Conservation (phyloP, 2,113 vertebrate species). For the Gnathonemus longibarbis region DNA sequence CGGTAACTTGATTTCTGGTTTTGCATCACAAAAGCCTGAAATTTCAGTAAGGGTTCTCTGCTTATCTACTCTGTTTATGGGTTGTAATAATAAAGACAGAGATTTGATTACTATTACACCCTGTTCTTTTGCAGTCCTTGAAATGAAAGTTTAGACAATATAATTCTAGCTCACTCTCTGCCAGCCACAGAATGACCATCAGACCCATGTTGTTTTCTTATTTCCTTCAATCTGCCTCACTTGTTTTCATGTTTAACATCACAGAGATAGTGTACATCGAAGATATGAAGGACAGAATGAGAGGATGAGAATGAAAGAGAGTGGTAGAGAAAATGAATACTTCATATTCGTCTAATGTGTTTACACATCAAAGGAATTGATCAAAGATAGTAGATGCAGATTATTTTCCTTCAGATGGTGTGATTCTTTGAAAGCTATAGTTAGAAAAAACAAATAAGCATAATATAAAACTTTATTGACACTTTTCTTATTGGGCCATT, state of each 20-base stretch:
- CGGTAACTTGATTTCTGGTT: not conserved
- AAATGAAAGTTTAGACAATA: not conserved
- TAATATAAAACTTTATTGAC: not conserved
- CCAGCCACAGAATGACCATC: not conserved
- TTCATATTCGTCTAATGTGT: not conserved
- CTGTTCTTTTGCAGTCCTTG: not conserved
- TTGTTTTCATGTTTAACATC: not conserved
- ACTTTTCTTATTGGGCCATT: not conserved
- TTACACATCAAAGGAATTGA: not conserved
- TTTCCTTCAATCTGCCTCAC: not conserved
- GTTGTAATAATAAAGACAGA: not conserved
- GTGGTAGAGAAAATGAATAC: not conserved
- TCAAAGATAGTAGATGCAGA: not conserved
- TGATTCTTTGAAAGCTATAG: not conserved
- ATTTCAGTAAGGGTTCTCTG: not conserved
- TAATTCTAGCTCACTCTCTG: not conserved
- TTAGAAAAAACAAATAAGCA: not conserved
- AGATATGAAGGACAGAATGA: not conserved
- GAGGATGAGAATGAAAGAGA: not conserved
- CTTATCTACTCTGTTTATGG: not conserved
- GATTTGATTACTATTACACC: not conserved
- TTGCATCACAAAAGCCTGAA: not conserved
- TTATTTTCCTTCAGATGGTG: not conserved
- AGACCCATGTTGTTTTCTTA: not conserved
- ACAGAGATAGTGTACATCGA: not conserved